Percentiles rank a stretch among this genome's conserved stretches.
Evolutionary conservation across 2,888 invertebrate genomes (phyloP).

Genomic region (Cheilosia impressa): DNA sequence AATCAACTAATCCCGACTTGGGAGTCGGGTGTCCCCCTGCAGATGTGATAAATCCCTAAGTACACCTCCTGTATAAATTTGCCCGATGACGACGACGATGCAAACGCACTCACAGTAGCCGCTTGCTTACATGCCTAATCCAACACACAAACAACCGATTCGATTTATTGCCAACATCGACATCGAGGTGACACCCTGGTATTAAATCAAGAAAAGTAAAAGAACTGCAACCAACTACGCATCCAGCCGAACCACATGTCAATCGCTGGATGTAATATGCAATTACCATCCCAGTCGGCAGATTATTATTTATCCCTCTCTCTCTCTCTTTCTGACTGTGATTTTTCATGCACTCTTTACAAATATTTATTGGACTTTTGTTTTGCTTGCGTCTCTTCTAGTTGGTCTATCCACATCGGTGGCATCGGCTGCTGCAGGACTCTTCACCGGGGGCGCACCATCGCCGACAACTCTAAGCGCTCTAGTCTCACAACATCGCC

Average conservation of each 20-base stretch:
- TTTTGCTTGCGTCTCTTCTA: conserved; percentile 61
- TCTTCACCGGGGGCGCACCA: conserved; percentile 82
- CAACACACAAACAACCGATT: conserved; percentile 73
- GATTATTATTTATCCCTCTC: conserved; percentile 63
- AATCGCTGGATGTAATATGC: conserved; percentile 68
- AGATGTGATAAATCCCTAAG: conserved; percentile 53
- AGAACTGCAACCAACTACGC: conserved; percentile 30
- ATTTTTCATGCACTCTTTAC: conserved; percentile 73
- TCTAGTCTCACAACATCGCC: conserved; percentile 90
- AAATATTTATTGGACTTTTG: conserved; percentile 51
- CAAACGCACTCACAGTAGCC: conserved; percentile 63
- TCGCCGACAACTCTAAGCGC: conserved; percentile 88
- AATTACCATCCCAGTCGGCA: conserved; percentile 63
- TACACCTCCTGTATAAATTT: conserved; percentile 35
- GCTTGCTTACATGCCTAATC: conserved; percentile 73
- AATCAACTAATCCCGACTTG: conserved; percentile 66
- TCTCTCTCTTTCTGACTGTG: conserved; percentile 77
- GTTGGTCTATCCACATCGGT: conserved; percentile 78
- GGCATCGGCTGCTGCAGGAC: conserved; percentile 80
- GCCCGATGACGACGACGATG: conserved; percentile 20
- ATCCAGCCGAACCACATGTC: conserved; percentile 70
- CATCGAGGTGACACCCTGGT: conserved; percentile 72
- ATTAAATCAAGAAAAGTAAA: conserved; percentile 68
- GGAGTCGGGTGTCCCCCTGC: background rate
- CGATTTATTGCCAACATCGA: conserved; percentile 74